Evolutionary conservation across 2,797 vertebrate genomes (phyloP).

Genomic region (Ara ararauna): DNA sequence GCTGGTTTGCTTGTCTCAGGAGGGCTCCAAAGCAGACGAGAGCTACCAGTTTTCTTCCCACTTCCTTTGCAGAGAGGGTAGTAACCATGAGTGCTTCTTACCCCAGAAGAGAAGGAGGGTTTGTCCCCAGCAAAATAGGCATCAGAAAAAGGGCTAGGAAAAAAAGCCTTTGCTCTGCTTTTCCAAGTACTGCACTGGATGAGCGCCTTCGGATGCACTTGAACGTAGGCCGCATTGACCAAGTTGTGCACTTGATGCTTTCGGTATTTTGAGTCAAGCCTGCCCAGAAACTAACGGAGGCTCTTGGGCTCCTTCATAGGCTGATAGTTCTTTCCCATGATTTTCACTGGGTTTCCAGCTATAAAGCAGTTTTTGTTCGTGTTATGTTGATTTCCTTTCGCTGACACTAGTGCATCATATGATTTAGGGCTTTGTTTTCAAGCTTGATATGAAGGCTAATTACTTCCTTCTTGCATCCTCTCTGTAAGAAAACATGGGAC

Average conservation of each 20-base stretch:
- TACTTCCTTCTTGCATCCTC: conserved; percentile 44
- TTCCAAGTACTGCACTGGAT: not conserved
- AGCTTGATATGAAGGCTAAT: conserved; percentile 42
- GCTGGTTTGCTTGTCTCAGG: not conserved
- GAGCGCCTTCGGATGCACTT: not conserved
- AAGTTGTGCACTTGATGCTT: not conserved
- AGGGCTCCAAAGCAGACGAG: not conserved
- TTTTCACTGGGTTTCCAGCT: not conserved
- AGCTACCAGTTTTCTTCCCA: not conserved
- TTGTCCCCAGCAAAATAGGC: not conserved
- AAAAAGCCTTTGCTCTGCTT: not conserved
- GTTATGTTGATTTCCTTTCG: conserved; percentile 39
- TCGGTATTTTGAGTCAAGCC: not conserved
- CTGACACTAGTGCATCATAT: conserved; percentile 4
- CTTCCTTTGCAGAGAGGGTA: not conserved
- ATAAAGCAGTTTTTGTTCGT: not conserved
- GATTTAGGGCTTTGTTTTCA: conserved; percentile 61
- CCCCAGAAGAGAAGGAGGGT: not conserved
- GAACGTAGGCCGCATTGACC: not conserved
- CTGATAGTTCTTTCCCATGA: not conserved
- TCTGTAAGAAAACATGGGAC: not conserved
- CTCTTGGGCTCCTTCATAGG: not conserved
- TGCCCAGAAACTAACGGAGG: not conserved
- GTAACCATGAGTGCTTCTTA: not conserved
- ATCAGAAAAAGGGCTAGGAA: not conserved